These are phyloP conservation scores for Siniperca scherzeri DNA, from an alignment of 2,797 vertebrate species.

Conservation along the genomic window DNA sequence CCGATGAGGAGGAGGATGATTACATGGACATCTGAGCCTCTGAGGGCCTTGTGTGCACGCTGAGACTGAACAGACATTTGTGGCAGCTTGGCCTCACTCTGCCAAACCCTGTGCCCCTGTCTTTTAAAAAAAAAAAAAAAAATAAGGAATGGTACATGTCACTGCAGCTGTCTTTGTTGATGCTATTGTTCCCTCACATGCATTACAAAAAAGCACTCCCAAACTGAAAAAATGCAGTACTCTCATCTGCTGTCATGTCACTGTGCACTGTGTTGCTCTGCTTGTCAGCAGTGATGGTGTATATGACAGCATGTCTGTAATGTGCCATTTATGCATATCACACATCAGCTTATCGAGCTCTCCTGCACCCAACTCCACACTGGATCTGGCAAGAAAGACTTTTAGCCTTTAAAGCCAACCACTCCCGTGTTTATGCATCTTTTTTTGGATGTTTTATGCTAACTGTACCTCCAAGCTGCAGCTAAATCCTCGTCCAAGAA, in stretches of 20 bases:
- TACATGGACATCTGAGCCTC: slow-evolving; percentile 90
- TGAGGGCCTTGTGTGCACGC: slow-evolving; percentile 8
- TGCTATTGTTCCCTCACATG: slow-evolving; percentile 47
- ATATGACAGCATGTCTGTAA: slow-evolving; percentile 65
- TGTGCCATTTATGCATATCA: slow-evolving; percentile 75
- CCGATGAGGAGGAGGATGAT: slow-evolving; percentile 91
- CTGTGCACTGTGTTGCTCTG: slow-evolving; percentile 26
- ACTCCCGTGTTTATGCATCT: slow-evolving; percentile 57
- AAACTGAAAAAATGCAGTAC: slow-evolving; percentile 43
- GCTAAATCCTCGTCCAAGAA: slow-evolving; percentile 44
- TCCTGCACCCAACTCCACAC: slow-evolving; percentile 26
- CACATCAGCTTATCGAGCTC: slow-evolving; percentile 48
- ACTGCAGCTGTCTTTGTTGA: slow-evolving; percentile 59
- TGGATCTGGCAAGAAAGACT: slow-evolving; percentile 42
- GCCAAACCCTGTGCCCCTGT: slow-evolving; percentile 38
- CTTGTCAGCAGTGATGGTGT: slow-evolving; percentile 22
- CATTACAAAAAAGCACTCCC: slow-evolving; percentile 31
- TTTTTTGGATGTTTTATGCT: slow-evolving; percentile 40
- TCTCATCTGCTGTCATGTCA: slow-evolving; percentile 39
- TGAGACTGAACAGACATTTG: slow-evolving; percentile 8
- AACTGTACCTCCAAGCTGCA: slow-evolving; percentile 53
- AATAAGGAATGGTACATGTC: slow-evolving; percentile 36
- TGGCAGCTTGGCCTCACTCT: slow-evolving; percentile 24
- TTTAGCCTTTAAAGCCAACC: slow-evolving; percentile 43
- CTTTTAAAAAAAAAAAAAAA: slow-evolving; percentile 5